Percentiles rank a stretch among this genome's conserved stretches.
Conservation (phyloP, 2,113 vertebrate species). For the Anarhynchus alexandrinus region DNA sequence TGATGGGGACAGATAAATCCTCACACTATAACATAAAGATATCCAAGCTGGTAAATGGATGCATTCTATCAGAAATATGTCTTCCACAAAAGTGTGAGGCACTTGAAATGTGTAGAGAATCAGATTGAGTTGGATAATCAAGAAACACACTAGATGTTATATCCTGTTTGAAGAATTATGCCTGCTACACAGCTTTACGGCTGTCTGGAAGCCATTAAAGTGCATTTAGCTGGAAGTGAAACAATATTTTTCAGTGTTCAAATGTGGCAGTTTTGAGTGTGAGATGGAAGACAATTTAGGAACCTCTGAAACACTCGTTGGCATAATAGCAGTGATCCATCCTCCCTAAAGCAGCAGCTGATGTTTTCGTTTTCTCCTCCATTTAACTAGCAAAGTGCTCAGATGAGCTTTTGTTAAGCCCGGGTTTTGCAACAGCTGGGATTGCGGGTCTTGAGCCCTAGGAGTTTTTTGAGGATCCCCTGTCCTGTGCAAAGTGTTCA, state of each 20-base stretch:
- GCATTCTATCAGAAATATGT: not conserved
- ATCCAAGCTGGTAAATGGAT: not conserved
- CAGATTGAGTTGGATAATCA: slow-evolving; percentile 32
- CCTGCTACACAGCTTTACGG: slow-evolving; percentile 17
- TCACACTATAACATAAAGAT: not conserved
- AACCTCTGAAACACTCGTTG: slow-evolving; percentile 12
- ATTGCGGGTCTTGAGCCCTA: not conserved
- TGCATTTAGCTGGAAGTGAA: slow-evolving; percentile 51
- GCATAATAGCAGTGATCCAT: slow-evolving; percentile 4
- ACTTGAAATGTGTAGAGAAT: slow-evolving; percentile 11
- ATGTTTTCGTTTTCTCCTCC: slow-evolving; percentile 5
- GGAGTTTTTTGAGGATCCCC: not conserved
- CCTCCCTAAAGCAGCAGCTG: slow-evolving; percentile 24
- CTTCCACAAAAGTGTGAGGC: not conserved
- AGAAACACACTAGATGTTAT: slow-evolving; percentile 5
- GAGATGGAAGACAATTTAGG: slow-evolving; percentile 60
- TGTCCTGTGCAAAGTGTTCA: not conserved
- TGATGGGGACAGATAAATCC: not conserved
- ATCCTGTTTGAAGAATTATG: slow-evolving; percentile 45
- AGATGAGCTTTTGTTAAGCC: not conserved
- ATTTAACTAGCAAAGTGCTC: slow-evolving; percentile 15
- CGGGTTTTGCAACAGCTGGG: not conserved
- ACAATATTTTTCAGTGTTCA: slow-evolving; percentile 56
- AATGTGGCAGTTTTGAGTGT: slow-evolving; percentile 50
- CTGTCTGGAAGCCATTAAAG: slow-evolving; percentile 39